These are phyloP conservation scores for Sicus ferrugineus DNA, from an alignment of 2,888 invertebrate genomes.

Conservation along the genomic window DNA sequence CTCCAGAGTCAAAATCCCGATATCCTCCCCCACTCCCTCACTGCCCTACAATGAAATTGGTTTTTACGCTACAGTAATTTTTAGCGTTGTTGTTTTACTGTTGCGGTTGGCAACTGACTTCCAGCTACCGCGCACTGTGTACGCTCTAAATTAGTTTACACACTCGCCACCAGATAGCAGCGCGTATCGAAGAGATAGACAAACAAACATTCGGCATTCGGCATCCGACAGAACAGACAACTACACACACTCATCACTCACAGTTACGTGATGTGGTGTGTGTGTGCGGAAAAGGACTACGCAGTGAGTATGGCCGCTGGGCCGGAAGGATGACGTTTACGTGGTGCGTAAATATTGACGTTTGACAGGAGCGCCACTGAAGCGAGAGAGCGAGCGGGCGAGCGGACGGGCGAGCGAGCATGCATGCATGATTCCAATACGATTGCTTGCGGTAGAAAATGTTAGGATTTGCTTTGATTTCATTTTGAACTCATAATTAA, in stretches of 20 bases:
- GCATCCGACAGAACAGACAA: too few species aligned
- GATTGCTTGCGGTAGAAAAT: background rate
- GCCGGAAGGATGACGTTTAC: conserved; percentile 19
- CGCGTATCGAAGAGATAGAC: conserved; percentile 39
- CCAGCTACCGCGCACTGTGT: conserved; percentile 13
- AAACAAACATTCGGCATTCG: conserved; percentile 48
- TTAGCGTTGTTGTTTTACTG: conserved; percentile 36
- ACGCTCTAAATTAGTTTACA: conserved; percentile 40
- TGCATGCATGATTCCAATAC: too few species aligned
- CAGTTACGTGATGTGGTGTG: background rate
- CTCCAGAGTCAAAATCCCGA: background rate
- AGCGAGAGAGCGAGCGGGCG: background rate
- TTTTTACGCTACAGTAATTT: conserved; percentile 43
- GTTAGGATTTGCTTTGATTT: background rate
- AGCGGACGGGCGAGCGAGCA: background rate
- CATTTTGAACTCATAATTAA: background rate
- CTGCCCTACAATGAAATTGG: conserved; percentile 38
- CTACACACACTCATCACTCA: conserved; percentile 32
- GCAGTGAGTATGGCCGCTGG: background rate
- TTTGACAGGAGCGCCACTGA: conserved; percentile 30
- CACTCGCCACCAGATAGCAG: conserved; percentile 39
- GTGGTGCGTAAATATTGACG: conserved; percentile 33
- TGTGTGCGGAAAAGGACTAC: conserved; percentile 9
- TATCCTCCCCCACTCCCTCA: background rate
- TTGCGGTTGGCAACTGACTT: conserved; percentile 15